These are phyloP conservation scores for Melinopterus prodromus DNA, from an alignment of 2,888 invertebrate species.

Conservation along the genomic window DNA sequence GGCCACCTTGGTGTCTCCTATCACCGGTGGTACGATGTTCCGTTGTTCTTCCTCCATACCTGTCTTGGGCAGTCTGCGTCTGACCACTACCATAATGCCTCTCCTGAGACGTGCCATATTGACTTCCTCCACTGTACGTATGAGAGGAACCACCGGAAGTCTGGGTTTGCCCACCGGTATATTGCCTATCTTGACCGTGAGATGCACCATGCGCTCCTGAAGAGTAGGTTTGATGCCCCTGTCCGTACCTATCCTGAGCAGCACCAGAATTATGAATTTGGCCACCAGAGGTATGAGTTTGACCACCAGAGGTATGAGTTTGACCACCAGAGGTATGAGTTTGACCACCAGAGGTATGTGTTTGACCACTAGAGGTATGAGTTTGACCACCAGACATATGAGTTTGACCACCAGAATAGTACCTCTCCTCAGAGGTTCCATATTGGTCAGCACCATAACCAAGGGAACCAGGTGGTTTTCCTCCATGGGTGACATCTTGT, in stretches of 20 bases:
- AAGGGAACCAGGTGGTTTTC: conserved; percentile 11
- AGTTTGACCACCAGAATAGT: conserved; percentile 9
- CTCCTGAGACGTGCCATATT: conserved; percentile 5
- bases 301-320: neutral
- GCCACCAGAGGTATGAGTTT: neutral
- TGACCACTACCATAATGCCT: neutral
- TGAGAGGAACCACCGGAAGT: conserved; percentile 33
- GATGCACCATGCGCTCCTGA: neutral
- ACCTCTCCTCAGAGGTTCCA: conserved; percentile 5
- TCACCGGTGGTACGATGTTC: conserved; percentile 9
- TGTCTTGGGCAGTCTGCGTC: neutral
- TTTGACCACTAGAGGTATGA: neutral
- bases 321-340: neutral
- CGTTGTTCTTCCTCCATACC: neutral
- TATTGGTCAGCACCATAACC: conserved; percentile 23
- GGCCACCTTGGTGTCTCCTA: conserved; percentile 21
- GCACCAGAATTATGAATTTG: neutral
- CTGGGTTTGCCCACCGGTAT: conserved; percentile 19
- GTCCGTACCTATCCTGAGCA: neutral
- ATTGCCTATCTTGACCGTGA: neutral
- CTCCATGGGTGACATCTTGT: conserved; percentile 30
- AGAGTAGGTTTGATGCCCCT: neutral
- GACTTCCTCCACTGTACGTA: conserved; percentile 5
- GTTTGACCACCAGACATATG: conserved; percentile 35
- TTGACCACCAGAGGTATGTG: neutral